Evolutionary conservation across 2,888 invertebrate genomes (phyloP).

Genomic region (Coelogynopora nodosa): DNA sequence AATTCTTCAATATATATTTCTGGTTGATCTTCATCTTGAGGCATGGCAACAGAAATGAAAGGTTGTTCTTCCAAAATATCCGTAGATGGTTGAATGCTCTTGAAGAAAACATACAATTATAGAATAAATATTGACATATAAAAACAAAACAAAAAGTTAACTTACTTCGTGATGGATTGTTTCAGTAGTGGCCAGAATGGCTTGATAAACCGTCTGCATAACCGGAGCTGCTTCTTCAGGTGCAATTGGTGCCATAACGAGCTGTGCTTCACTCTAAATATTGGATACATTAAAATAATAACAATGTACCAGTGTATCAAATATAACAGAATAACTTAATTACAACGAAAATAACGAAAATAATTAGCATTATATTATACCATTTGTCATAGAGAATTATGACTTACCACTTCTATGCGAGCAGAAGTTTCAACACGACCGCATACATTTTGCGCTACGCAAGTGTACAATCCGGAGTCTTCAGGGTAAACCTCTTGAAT

Average conservation of each 20-base stretch:
- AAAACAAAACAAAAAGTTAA: not conserved
- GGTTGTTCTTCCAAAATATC: not conserved
- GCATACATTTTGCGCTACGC: constrained; percentile 74
- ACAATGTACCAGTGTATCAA: not conserved
- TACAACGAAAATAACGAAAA: not conserved
- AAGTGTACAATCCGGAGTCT: constrained; percentile 63
- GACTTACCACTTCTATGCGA: constrained; percentile 49
- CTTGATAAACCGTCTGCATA: not conserved
- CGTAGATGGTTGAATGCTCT: not conserved
- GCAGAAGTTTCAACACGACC: constrained; percentile 78
- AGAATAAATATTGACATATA: not conserved
- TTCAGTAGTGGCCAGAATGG: not conserved
- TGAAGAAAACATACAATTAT: not conserved
- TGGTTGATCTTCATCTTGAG: not conserved
- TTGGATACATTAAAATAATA: not conserved
- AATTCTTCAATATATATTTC: not conserved
- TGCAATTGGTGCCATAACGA: not conserved
- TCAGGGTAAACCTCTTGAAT: constrained; percentile 62
- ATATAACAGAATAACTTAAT: not conserved
- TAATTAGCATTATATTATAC: too few relatives aligned
- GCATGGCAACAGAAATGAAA: not conserved
- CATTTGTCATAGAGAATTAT: not conserved
- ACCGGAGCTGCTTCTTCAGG: not conserved
- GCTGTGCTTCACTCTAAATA: constrained; percentile 20
- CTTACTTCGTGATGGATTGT: not conserved